phyloP scores from a whole-genome alignment of 2,113 vertebrate species.

The Ciconia maguari region DNA sequence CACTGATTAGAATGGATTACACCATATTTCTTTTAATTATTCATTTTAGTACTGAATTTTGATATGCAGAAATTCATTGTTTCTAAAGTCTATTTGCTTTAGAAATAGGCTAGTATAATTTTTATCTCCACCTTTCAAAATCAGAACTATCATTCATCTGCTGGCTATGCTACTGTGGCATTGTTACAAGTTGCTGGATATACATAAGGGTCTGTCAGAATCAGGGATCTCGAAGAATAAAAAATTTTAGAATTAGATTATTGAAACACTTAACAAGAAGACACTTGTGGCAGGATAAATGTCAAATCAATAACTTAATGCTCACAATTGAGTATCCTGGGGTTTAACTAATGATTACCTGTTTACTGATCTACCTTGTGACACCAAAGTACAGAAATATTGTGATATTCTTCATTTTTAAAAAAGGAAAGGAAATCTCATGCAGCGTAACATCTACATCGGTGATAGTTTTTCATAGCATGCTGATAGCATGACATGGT shows the following conservation, averaged over 20 bases:
- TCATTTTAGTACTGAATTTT: background rate
- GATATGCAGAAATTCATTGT: background rate
- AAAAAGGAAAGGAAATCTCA: background rate
- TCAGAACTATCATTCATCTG: background rate
- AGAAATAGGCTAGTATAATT: background rate
- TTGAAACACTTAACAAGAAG: constrained; percentile 37
- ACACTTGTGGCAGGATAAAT: constrained; percentile 16
- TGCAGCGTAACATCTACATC: background rate
- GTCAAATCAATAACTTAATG: constrained; percentile 51
- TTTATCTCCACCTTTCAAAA: background rate
- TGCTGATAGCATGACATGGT: background rate
- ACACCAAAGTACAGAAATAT: background rate
- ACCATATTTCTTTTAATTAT: background rate
- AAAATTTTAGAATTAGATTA: constrained; percentile 44
- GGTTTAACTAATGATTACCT: constrained; percentile 27
- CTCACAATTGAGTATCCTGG: background rate
- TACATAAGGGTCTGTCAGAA: background rate
- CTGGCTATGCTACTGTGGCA: background rate
- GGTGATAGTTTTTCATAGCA: background rate
- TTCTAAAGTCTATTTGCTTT: constrained; percentile 1
- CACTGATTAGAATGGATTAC: background rate
- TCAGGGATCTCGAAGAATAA: background rate
- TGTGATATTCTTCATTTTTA: background rate
- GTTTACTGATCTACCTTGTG: background rate
- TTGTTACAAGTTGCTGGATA: constrained; percentile 1